Base-by-base conservation (phyloP, 2,888 invertebrate genomes). In the Metalampra italica region DNA sequence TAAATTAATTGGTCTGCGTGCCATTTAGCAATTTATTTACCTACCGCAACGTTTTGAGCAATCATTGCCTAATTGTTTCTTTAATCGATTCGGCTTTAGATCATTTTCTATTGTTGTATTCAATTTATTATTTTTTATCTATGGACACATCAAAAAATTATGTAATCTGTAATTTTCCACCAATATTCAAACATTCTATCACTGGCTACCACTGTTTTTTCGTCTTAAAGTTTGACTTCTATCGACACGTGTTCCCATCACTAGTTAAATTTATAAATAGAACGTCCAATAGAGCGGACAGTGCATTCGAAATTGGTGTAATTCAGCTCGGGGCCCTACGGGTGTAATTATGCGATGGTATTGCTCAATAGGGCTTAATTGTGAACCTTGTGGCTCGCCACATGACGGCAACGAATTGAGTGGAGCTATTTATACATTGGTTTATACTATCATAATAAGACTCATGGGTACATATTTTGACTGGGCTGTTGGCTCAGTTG, bases 341-440 rank as follows among this genome's bases (percentile, higher is more conserved):
- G 11, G 9, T 38, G 15, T 43, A 47, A 47, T 47, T 47, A 32
- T 37, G 36, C 9, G 29, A n/a, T 13, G 22, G 14, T 45, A 45
- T 55, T 57, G 55, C 55, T 54, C 56, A 53, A 56, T 60, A 42
- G 47, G 11, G 38, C n/a, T 38, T 53, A 55, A 55, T 59, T 59
- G 54, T 41, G 45, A 9, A 1, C 46, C 47, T 50, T 49, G 52
- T 42, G 37, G 41, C 22, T 51, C 39, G 37, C 37, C 22, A 39
- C 5, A 22, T 22, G 22, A 22, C 22, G 22, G 22, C 22, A 22
- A 11, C 41, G 34, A 29, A 29, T 45, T 15, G 22, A 36, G 11
- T 8, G 22, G n/a, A 9, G 32, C 50, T 52, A 57, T 57, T 53
- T 52, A 49, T 52, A 22, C 22, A 22, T 22, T 22, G 22, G n/a